Evolutionary conservation across 2,888 invertebrate genomes (phyloP).

Genomic region (Patella caerulea): DNA sequence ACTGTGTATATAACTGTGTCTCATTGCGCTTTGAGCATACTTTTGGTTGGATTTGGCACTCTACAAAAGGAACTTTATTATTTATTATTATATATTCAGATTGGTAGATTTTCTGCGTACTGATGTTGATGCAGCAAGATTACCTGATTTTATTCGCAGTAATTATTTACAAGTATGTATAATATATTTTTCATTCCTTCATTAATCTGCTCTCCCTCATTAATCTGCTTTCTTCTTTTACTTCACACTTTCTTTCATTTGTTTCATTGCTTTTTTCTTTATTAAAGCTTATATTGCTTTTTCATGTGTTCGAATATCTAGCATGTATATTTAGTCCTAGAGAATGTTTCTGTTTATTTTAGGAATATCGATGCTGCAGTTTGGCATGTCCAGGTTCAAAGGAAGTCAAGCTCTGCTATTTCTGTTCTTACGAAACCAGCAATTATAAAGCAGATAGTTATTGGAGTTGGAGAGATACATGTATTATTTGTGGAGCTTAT

Average conservation of each 20-base stretch:
- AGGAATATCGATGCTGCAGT: slow-evolving; percentile 25
- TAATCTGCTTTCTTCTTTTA: too few species aligned
- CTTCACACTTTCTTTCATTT: too few species aligned
- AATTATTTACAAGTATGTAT: slow-evolving; percentile 40
- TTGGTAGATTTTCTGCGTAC: slow-evolving; percentile 42
- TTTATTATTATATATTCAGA: slow-evolving; percentile 30
- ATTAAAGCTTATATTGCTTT: too few species aligned
- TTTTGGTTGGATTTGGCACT: too few species aligned
- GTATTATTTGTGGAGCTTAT: slow-evolving; percentile 28
- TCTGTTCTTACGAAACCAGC: slow-evolving; percentile 18
- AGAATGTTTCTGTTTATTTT: not conserved
- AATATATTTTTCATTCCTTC: not conserved
- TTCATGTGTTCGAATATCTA: too few species aligned
- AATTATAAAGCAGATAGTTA: slow-evolving; percentile 2
- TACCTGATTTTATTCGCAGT: slow-evolving; percentile 45
- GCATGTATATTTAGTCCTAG: too few species aligned
- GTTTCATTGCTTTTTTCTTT: too few species aligned
- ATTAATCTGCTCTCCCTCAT: too few species aligned
- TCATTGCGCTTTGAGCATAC: too few species aligned
- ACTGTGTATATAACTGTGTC: too few species aligned
- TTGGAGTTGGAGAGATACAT: slow-evolving; percentile 18
- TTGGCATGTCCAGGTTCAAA: slow-evolving; percentile 20
- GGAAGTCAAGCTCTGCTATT: slow-evolving; percentile 23
- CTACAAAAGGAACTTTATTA: too few species aligned
- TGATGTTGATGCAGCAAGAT: slow-evolving; percentile 39